These are phyloP conservation scores for Timema cristinae DNA, from an alignment of 2,888 invertebrate genomes.

Conservation along the genomic window DNA sequence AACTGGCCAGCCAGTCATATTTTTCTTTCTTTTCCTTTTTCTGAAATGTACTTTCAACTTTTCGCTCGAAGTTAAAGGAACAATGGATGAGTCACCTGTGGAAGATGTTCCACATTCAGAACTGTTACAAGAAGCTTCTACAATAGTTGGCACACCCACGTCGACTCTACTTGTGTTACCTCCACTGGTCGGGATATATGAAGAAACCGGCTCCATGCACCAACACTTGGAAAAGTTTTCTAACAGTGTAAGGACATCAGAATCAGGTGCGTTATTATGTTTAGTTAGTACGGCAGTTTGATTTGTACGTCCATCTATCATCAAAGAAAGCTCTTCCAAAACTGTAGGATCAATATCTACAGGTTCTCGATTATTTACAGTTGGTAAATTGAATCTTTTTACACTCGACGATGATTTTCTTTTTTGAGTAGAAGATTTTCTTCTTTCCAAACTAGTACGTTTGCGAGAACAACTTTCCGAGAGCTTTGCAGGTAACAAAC, in stretches of 20 bases:
- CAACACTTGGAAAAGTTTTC: constrained; percentile 23
- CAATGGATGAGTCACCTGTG: constrained; percentile 25
- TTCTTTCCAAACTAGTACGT: too few species aligned
- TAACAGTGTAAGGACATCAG: constrained; percentile 24
- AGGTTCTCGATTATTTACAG: constrained; percentile 10
- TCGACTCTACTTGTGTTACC: background rate
- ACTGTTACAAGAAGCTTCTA: constrained; percentile 35
- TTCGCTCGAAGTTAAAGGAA: background rate
- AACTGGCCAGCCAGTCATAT: constrained; percentile 77
- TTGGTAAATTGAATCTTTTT: too few species aligned
- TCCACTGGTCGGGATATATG: background rate
- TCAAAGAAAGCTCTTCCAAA: constrained; percentile 25
- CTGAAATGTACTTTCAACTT: constrained; percentile 22
- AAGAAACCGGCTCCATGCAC: constrained; percentile 28
- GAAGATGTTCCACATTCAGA: constrained; percentile 37
- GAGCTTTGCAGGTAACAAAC: too few species aligned
- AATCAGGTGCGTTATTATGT: constrained; percentile 28
- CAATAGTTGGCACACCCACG: constrained; percentile 17
- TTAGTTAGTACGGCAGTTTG: constrained; percentile 17
- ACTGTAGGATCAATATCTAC: constrained; percentile 32
- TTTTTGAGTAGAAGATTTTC: too few species aligned
- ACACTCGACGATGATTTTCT: too few species aligned
- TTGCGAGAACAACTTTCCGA: too few species aligned
- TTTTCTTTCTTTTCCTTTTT: constrained; percentile 61
- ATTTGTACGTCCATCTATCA: background rate